Evolutionary conservation across 2,888 invertebrate species (phyloP).

Genomic region (Macrophya annulata): DNA sequence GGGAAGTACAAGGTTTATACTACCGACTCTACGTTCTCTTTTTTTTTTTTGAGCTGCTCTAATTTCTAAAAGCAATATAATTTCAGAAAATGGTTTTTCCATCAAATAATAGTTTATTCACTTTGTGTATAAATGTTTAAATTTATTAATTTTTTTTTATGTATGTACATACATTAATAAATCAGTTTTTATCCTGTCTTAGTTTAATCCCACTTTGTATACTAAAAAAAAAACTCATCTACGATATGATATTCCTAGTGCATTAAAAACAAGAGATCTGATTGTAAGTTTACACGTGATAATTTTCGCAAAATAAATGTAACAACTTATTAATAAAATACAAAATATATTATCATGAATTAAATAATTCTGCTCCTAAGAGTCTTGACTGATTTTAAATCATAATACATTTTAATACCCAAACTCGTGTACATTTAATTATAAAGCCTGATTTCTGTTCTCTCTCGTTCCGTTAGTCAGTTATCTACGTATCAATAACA

Average conservation of each 20-base stretch:
- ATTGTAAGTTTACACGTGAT: background rate
- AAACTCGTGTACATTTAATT: background rate
- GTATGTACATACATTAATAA: background rate
- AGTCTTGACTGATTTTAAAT: background rate
- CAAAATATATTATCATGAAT: conserved; percentile 14
- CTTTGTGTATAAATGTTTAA: conserved; percentile 21
- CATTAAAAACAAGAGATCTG: background rate
- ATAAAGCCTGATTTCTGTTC: background rate
- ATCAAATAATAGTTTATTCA: background rate
- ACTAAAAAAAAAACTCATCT: background rate
- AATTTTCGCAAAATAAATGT: background rate
- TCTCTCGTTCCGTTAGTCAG: background rate
- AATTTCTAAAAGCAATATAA: background rate
- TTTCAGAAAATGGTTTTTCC: background rate
- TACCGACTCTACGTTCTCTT: no score
- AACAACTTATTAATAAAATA: background rate
- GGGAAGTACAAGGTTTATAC: no score
- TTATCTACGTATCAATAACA: conserved; percentile 66
- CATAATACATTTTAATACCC: background rate
- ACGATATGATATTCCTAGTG: background rate
- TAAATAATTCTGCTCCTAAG: background rate
- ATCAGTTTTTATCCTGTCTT: conserved; percentile 10
- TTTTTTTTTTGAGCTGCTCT: no score
- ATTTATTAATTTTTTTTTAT: conserved; percentile 19
- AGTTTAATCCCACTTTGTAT: background rate